Conservation (phyloP, 2,797 vertebrate genomes). For the Liasis olivaceus region DNA sequence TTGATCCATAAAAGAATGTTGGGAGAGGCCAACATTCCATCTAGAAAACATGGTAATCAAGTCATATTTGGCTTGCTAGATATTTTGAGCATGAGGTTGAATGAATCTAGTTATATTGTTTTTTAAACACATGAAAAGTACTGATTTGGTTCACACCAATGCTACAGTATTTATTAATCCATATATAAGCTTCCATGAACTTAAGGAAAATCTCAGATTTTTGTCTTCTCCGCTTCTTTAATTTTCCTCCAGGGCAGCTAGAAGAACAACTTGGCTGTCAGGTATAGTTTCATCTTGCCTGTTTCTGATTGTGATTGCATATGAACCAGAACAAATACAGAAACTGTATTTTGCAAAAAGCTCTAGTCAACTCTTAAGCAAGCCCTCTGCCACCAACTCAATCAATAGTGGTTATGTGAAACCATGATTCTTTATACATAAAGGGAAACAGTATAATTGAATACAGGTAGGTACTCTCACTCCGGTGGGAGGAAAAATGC, state of each 20-base stretch:
- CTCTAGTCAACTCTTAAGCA: not conserved
- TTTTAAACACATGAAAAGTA: not conserved
- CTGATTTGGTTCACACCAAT: not conserved
- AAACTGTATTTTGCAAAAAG: not conserved
- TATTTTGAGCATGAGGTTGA: not conserved
- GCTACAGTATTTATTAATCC: too few species aligned
- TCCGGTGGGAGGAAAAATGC: too few species aligned
- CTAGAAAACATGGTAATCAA: not conserved
- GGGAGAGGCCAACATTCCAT: slow-evolving; percentile 22
- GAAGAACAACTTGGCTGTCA: not conserved
- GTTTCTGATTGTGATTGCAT: not conserved
- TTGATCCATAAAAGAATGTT: slow-evolving; percentile 36
- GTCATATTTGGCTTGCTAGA: not conserved
- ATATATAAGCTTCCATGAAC: not conserved
- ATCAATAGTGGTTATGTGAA: not conserved
- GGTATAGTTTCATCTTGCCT: not conserved
- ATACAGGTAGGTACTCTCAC: too few species aligned
- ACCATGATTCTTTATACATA: not conserved
- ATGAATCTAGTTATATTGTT: not conserved
- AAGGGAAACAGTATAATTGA: not conserved
- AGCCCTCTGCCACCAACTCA: not conserved
- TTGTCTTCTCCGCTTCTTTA: not conserved
- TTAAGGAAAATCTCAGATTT: not conserved
- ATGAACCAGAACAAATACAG: not conserved
- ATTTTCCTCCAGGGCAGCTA: not conserved